These are phyloP conservation scores for Solenopsis invicta DNA, from an alignment of 1,140 invertebrate species.

Conservation along the genomic window DNA sequence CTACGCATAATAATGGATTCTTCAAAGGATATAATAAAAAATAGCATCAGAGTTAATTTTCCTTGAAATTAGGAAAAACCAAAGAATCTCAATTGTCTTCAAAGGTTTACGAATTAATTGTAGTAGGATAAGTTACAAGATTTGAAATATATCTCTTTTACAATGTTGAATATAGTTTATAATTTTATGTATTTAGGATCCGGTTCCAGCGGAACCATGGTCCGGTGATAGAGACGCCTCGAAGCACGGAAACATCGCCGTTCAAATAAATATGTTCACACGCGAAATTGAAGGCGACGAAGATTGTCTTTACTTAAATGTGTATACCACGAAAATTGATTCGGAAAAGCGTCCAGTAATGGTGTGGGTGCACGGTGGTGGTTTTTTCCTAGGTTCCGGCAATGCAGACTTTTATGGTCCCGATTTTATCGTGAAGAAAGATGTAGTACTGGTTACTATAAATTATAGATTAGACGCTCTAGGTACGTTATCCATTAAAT, in stretches of 20 bases:
- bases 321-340: slow-evolving; percentile 89
- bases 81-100: background rate
- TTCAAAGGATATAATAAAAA: too few species aligned
- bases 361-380: slow-evolving; percentile 89
- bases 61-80: background rate
- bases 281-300: slow-evolving; percentile 83
- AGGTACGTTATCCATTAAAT: slow-evolving; percentile 79
- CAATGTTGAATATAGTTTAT: background rate
- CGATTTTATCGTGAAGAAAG: slow-evolving; percentile 86
- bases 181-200: slow-evolving; percentile 84
- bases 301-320: slow-evolving; percentile 95
- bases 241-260: slow-evolving; percentile 86
- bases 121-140: background rate
- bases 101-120: background rate
- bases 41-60: background rate
- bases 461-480: slow-evolving; percentile 88
- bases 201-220: slow-evolving; percentile 88
- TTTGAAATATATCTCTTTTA: background rate
- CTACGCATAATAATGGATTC: background rate
- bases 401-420: slow-evolving; percentile 81
- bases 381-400: slow-evolving; percentile 86
- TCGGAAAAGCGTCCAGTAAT: slow-evolving; percentile 81
- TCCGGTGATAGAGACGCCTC: slow-evolving; percentile 87
- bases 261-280: slow-evolving; percentile 77
- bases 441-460: slow-evolving; percentile 88